Evolutionary conservation across 2,888 invertebrate genomes (phyloP), one percentile per base, ranked within the genome.

Genomic region (Microplitis deprimator): DNA sequence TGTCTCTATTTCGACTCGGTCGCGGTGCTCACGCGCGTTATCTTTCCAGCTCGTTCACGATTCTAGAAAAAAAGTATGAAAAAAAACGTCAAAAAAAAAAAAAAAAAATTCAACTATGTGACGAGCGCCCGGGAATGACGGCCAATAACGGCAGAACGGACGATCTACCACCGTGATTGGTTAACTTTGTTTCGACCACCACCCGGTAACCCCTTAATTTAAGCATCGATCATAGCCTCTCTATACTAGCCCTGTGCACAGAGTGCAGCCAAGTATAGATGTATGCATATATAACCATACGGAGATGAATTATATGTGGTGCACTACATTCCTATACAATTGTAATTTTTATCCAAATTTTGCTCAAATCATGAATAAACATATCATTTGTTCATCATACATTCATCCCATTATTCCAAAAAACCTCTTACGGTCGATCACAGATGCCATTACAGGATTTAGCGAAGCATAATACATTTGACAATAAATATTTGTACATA

Each of bases 151-250:
- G 67, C 74, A 80, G 81, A 79, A 81, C 82, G 73, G 76, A 80
- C 82, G 81, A 81, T 83, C 80, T 78, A 82, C 82, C 77, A 80
- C 79, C 81, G 83, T 85, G 86, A 87, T 87, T 87, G 87, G 85
- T 84, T 85, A 87, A 87, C 87, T 87, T 87, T 86, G 85, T 87
- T 86, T 85, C 85, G 84, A 82, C 83, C 83, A 80, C 80, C 80
- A 79, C 76, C 73, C 68, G 79, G 82, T 85, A 79, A 84, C 84
- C 84, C 86, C 85, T 86, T 87, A 86, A 87, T 87, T 87, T 86
- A 83, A 78, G 83, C 84, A 87, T 85, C 84, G 84, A 86, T 85
- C 87, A 85, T 86, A 87, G 84, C 78, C 77, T 79, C 79, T 59
- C 17, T 64, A 17, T 13, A 17, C 69, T 72, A 77, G 75, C 78